Base-by-base conservation (phyloP, 2,888 invertebrate genomes). In the Ectobius pallidus region DNA sequence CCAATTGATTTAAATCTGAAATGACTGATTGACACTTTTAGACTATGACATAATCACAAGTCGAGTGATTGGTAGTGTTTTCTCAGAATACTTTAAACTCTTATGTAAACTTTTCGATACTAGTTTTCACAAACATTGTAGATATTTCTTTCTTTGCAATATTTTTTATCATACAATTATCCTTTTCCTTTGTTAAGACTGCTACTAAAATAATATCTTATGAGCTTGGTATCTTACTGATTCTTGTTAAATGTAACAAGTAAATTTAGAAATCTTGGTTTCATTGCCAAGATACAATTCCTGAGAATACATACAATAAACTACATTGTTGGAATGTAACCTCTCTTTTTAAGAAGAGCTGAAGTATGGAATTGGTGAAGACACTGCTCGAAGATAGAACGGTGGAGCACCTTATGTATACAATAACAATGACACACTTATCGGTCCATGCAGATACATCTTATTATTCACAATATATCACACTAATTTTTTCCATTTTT, bases 271-370 rank as follows among this genome's bases (percentile, higher is more conserved):
- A 9, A 58, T 58, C 58, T 58, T 30, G 58, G 58, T 58, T 58
- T 58, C 58, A 58, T 58, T 30, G 58, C 58, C 32, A 58, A 58
- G 32, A 30, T 30, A 25, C n/a, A 30, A 58, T 58, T 30, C 16
- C 58, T 58, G 27, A 58, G 1, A 58, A n/a, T 46, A 46, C n/a
- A 46, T 30, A 58, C n/a, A 16, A 58, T 16, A 58, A 22, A 30
- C 11, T 34, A 58, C 30, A 30, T n/a, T 30, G n/a, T 30, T 18
- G 3, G 58, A 58, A 58, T 2, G 3, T 27, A 58, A 32, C 2
- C 18, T 30, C 4, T 30, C 27, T 16, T 30, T 58, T 30, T 2
- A 4, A 58, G 7, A 11, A 52, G 22, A 52, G 25, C 20, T 25
- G 20, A 46, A 46, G 4, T 25, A 30, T 16, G 30, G 58, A 30